phyloP scores from a whole-genome alignment of 2,113 vertebrate species.

The Peromyscus californicus region DNA sequence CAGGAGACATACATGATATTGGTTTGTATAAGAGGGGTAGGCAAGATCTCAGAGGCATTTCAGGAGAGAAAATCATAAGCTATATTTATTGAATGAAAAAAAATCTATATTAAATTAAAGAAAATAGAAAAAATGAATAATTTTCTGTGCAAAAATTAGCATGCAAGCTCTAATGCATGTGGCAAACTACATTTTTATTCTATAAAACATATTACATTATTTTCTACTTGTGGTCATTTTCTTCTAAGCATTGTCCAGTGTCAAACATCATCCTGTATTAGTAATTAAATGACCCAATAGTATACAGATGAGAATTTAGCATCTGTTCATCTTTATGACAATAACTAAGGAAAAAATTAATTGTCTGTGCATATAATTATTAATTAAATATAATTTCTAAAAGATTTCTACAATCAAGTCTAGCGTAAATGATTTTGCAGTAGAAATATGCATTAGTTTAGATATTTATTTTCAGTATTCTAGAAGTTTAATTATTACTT shows the following conservation, averaged over 20 bases:
- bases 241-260: not conserved
- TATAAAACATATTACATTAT: not conserved
- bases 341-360: conserved; percentile 60
- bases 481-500: not conserved
- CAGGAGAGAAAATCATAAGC: not conserved
- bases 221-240: conserved; percentile 23
- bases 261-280: not conserved
- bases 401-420: conserved; percentile 3
- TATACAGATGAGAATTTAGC: not conserved
- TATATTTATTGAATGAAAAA: not conserved
- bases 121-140: not conserved
- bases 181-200: not conserved
- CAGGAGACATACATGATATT: not conserved
- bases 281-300: conserved; percentile 49
- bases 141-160: not conserved
- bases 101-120: not conserved
- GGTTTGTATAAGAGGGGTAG: no score
- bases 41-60: not conserved
- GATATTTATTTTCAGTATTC: not conserved
- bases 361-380: conserved; percentile 21
- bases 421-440: not conserved
- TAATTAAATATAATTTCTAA: conserved; percentile 52
- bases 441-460: not conserved
- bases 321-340: conserved; percentile 36
- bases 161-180: not conserved